phyloP scores from a whole-genome alignment of 2,888 invertebrate genomes.

The Philonicus albiceps region DNA sequence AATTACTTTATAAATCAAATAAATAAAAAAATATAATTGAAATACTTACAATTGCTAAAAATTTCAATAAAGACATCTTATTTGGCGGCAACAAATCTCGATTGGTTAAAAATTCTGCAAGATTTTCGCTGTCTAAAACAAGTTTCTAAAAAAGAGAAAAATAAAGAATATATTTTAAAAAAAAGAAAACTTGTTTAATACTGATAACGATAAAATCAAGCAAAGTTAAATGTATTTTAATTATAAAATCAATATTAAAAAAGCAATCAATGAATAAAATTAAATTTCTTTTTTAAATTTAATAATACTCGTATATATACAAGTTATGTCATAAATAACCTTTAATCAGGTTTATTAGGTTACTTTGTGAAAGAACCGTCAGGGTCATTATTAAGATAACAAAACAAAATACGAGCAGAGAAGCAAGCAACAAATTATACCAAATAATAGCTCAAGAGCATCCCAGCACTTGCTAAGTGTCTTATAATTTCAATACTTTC shows the following conservation, averaged over 20 bases:
- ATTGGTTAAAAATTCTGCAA: constrained; percentile 58
- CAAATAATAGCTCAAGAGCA: neutral
- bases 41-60: constrained; percentile 80
- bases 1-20: neutral
- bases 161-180: neutral
- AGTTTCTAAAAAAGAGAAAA: constrained; percentile 54
- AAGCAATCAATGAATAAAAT: neutral
- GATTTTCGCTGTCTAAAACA: constrained; percentile 56
- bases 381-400: neutral
- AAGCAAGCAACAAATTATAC: neutral
- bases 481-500: neutral
- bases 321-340: neutral
- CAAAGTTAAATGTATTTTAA: neutral
- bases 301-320: neutral
- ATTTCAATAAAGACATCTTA: constrained; percentile 69
- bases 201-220: neutral
- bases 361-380: neutral
- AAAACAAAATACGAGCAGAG: neutral
- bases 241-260: neutral
- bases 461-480: neutral
- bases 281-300: neutral
- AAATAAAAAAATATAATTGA: neutral
- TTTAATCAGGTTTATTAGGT: neutral
- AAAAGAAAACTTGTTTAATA: constrained; percentile 1
- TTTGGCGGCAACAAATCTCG: constrained; percentile 56